Evolutionary conservation across 1,140 invertebrate species (phyloP), one percentile per base, ranked within the genome.

Genomic region (Pachyrhynchus sulphureomaculatus): DNA sequence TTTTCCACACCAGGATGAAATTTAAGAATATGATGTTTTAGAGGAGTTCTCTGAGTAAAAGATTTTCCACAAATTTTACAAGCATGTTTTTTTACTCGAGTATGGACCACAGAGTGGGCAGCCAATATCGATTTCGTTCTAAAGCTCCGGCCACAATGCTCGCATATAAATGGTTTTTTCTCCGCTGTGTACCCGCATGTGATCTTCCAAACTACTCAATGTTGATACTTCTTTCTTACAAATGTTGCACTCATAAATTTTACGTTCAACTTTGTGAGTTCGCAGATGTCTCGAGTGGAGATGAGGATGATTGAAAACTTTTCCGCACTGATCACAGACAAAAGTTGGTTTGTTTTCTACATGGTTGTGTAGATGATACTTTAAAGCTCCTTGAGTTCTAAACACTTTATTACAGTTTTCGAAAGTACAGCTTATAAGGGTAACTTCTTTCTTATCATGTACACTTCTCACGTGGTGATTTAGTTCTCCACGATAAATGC

Each of bases 171-270:
- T 0, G 78, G 77, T n/a, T 52, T 77, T 76, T 41, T 76, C 74
- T 1, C 75, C 77, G n/a, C 74, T 73, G 53, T 82, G 80, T 2
- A 71, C 68, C 4, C 72, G 65, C 9, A 73, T 68, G 45, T 80
- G 79, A 9, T 85, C 86, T 17, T 84, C 79, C 12, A 87, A 72
- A n/a, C 75, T 79, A 4, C 66, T 68, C 34, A 71, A 72, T 26
- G 74, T 72, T 0, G 69, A 69, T 65, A 82, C 81, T 24, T 72
- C 74, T 67, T 81, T 81, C 9, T 72, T 74, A 68, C 82, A 83
- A 15, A 76, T 66, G 37, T 77, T 73, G 61, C 80, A 82, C 12
- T 58, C 52, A 26, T 61, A 59, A 2, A 32, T 13, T 26, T 52
- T 52, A 0, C 23, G 41, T 5, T 42, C 48, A 6, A n/a, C n/a